Percentiles rank a stretch among this genome's conserved stretches.
Conservation (phyloP, 2,113 vertebrate species). For the Catharus fuscescens region DNA sequence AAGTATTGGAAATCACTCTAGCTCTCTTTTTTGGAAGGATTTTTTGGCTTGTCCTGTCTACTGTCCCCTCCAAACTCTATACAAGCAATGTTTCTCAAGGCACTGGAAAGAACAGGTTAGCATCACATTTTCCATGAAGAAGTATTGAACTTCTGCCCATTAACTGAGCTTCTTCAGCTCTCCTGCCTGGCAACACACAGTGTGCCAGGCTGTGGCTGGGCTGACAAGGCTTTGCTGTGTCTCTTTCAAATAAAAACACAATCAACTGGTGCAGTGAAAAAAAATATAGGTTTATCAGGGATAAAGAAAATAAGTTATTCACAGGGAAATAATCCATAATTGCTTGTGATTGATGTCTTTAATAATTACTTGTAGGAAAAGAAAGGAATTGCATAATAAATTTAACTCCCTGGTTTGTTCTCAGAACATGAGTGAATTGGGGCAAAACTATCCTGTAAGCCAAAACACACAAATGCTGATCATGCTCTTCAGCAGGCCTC, state of each 20-base stretch:
- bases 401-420: background rate
- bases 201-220: background rate
- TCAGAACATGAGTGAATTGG: conserved; percentile 3
- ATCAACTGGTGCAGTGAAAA: conserved; percentile 34
- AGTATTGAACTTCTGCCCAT: background rate
- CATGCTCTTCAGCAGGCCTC: background rate
- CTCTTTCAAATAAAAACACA: conserved; percentile 11
- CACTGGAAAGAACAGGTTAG: background rate
- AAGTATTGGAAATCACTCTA: background rate
- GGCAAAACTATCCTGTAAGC: background rate
- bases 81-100: background rate
- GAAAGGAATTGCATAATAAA: conserved; percentile 16
- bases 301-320: conserved; percentile 43
- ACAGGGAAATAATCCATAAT: conserved; percentile 14
- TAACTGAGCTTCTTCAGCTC: background rate
- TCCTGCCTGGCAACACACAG: background rate
- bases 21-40: background rate
- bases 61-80: background rate
- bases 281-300: conserved; percentile 24
- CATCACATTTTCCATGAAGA: background rate
- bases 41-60: background rate
- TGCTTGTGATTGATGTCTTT: conserved; percentile 14
- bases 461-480: conserved; percentile 5
- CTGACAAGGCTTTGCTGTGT: background rate
- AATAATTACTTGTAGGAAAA: conserved; percentile 13